Percentiles rank a stretch among this genome's conserved stretches.
phyloP scores from a whole-genome alignment of 2,113 vertebrate genomes.

The Syngnathus floridae region DNA sequence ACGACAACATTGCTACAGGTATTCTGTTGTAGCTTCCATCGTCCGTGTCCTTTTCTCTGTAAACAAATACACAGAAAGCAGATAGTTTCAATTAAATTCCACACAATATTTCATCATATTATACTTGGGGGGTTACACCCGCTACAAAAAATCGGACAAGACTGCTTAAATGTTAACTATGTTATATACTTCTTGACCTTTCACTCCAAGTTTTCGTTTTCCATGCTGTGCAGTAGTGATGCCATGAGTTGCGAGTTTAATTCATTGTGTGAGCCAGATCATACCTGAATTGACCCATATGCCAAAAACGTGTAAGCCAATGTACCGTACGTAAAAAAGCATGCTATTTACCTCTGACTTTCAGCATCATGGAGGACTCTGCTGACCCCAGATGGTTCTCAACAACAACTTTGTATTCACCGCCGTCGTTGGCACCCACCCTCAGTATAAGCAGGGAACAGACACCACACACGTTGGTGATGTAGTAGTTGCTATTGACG shows the following conservation, averaged over 20 bases:
- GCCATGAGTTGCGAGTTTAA: too few species aligned
- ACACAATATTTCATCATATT: too few species aligned
- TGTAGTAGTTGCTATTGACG: conserved; percentile 66
- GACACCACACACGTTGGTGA: conserved; percentile 78
- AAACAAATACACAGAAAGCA: conserved; percentile 25
- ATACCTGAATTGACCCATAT: too few species aligned
- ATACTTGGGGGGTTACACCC: too few species aligned
- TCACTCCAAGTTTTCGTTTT: too few species aligned
- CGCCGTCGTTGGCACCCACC: conserved; percentile 67
- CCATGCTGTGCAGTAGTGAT: too few species aligned
- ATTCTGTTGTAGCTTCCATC: not conserved
- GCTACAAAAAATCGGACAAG: too few species aligned
- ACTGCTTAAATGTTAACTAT: too few species aligned
- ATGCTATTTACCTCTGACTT: conserved; percentile 69
- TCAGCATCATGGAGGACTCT: conserved; percentile 70
- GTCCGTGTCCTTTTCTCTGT: conserved; percentile 46
- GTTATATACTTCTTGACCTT: too few species aligned
- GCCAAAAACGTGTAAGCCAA: too few species aligned
- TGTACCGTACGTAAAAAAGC: too few species aligned
- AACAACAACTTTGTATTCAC: conserved; percentile 75
- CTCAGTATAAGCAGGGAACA: conserved; percentile 78
- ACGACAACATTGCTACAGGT: not conserved
- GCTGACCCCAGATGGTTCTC: conserved; percentile 73
- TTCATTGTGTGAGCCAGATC: too few species aligned
- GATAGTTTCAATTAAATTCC: not conserved